Evolutionary conservation across 2,113 vertebrate species (phyloP), one percentile per base, ranked within the genome.

Genomic region (Melanotaenia duboulayi): DNA sequence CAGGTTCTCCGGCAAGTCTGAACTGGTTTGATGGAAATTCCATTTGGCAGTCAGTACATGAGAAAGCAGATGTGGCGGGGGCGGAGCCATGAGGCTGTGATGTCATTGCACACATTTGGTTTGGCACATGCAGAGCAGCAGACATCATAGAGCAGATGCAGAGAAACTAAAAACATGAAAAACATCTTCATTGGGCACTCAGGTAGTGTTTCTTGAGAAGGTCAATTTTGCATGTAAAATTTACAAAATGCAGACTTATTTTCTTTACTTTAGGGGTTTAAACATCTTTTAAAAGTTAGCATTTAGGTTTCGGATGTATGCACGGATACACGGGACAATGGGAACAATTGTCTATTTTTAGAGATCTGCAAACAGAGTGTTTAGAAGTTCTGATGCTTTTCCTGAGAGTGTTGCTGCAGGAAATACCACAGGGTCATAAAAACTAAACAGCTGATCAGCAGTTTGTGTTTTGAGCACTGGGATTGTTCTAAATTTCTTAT

Each of bases 51-150:
- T 35, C 32, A 35, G 32, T 35, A 35, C 4, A 35, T 35, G 32
- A 9, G 32, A 35, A 35, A 35, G 6, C 28, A 28, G 4, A 35
- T 84, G 60, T 76, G 67, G 50, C 59, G 68, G 25, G 28, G 60
- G 73, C 72, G 50, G 55, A 48, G 51, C 56, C 81, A 65, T 76
- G 79, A 85, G 80, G 57, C 49, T 46, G 58, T 68, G 14, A 71
- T 39, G 22, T 35, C 32, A 35, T 35, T 35, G 7, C 32, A 35
- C 8, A 35, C 4, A 35, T 35, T 35, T 35, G 32, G 32, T 35
- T 35, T 35, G 4, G 32, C 32, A 35, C 32, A 35, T 9, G 32
- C 8, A 1, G 32, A 35, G 5, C 32, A 35, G 4, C 32, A 62
- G 56, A 46, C 63, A 40, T 58, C 52, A 59, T 22, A n/a, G 72